These are phyloP conservation scores for Drosophila lacteicornis DNA, from an alignment of 1,140 invertebrate genomes.

Conservation along the genomic window DNA sequence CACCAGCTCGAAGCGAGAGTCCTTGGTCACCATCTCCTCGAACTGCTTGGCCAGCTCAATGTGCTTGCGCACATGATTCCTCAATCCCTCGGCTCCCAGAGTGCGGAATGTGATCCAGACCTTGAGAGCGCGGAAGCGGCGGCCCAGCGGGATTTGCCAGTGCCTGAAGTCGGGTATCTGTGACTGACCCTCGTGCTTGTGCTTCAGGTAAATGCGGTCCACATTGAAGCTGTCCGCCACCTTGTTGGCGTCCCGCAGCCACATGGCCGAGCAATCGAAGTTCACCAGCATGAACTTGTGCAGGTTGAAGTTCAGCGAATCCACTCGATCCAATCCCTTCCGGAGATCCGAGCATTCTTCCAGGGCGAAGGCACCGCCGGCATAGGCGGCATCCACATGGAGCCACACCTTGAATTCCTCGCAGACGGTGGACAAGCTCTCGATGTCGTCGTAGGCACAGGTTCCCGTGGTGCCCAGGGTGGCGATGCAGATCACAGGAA, in stretches of 20 bases:
- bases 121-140: slow-evolving; percentile 97
- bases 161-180: slow-evolving; percentile 95
- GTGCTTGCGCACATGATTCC: slow-evolving; percentile 91
- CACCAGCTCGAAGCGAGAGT: slow-evolving; percentile 92
- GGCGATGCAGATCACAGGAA: slow-evolving; percentile 93
- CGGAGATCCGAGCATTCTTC: slow-evolving; percentile 94
- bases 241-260: slow-evolving; percentile 92
- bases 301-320: slow-evolving; percentile 96
- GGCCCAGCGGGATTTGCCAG: slow-evolving; percentile 98
- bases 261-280: slow-evolving; percentile 96
- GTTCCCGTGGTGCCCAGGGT: slow-evolving; percentile 97
- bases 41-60: slow-evolving; percentile 92
- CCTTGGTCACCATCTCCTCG: slow-evolving; percentile 88
- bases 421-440: slow-evolving; percentile 93
- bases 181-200: slow-evolving; percentile 89
- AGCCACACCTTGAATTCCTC: slow-evolving; percentile 92
- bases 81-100: slow-evolving; percentile 92
- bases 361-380: slow-evolving; percentile 94
- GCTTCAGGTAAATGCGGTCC: slow-evolving; percentile 94
- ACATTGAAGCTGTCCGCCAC: slow-evolving; percentile 95
- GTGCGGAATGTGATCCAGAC: slow-evolving; percentile 96
- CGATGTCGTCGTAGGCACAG: slow-evolving; percentile 95
- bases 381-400: slow-evolving; percentile 96
- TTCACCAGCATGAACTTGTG: slow-evolving; percentile 97
- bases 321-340: slow-evolving; percentile 92